Conservation (phyloP, 1,140 invertebrate species). For the Marisa cornuarietis region DNA sequence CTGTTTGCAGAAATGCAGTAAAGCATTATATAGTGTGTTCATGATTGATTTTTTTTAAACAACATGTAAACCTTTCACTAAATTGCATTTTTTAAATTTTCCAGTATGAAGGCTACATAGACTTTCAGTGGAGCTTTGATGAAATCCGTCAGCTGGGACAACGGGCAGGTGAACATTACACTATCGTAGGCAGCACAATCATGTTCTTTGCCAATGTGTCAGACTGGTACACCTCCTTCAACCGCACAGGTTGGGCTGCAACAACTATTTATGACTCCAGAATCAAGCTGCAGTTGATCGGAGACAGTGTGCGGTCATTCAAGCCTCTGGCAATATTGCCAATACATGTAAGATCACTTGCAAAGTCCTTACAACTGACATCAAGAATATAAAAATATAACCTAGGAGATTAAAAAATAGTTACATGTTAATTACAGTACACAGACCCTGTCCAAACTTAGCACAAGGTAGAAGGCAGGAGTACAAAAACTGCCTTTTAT, state of each 20-base stretch:
- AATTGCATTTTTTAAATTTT: constrained; percentile 35
- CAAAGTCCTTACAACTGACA: no score
- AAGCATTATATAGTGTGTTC: not conserved
- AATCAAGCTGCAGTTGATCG: constrained; percentile 83
- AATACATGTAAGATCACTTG: constrained; percentile 70
- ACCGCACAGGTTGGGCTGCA: constrained; percentile 83
- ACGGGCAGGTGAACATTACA: constrained; percentile 10
- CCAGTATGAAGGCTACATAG: constrained; percentile 86
- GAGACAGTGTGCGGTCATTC: constrained; percentile 90
- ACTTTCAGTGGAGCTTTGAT: constrained; percentile 84
- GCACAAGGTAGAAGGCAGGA: no score
- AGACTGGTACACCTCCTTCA: constrained; percentile 87
- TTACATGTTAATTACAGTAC: no score
- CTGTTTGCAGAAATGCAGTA: no score
- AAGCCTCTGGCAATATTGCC: constrained; percentile 91
- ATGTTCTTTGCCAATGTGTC: constrained; percentile 80
- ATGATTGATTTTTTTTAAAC: not conserved
- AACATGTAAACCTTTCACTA: no score
- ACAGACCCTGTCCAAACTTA: no score
- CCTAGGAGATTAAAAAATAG: no score
- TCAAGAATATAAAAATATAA: no score
- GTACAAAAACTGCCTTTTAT: no score
- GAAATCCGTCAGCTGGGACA: constrained; percentile 76
- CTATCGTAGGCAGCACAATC: constrained; percentile 82
- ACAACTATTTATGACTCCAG: constrained; percentile 88